A percentile compares a stretch with the other conserved stretches of the same genome.
phyloP scores from a whole-genome alignment of 2,797 vertebrate species.

The Aldrovandia affinis region DNA sequence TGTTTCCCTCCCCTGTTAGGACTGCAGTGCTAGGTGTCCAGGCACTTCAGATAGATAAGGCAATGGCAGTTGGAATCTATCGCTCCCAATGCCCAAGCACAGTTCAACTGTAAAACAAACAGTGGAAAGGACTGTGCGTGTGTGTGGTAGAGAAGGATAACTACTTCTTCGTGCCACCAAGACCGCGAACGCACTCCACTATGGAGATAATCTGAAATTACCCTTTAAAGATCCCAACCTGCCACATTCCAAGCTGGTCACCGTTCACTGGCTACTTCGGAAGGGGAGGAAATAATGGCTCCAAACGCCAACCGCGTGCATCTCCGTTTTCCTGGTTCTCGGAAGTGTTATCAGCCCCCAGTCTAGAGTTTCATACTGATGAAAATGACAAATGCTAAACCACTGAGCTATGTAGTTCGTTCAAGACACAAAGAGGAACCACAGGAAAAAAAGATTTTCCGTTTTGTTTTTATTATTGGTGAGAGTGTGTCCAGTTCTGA shows the following conservation, averaged over 20 bases:
- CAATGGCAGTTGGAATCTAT: background rate
- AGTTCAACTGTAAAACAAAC: background rate
- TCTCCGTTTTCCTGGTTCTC: background rate
- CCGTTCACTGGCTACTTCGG: background rate
- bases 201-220: background rate
- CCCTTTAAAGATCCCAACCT: background rate
- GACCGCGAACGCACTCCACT: background rate
- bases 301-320: background rate
- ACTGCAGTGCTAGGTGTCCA: background rate
- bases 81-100: background rate
- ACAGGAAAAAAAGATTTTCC: background rate
- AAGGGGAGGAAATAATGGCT: background rate
- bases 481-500: background rate
- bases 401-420: background rate
- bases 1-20: background rate
- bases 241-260: background rate
- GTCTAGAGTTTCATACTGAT: background rate
- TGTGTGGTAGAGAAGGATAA: background rate
- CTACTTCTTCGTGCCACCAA: background rate
- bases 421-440: background rate
- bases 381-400: background rate
- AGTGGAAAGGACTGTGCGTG: background rate
- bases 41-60: background rate
- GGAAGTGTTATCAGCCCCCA: background rate
- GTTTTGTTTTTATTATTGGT: background rate